Base-by-base conservation (phyloP, 2,888 invertebrate genomes). In the Microctonus aethiopoides region DNA sequence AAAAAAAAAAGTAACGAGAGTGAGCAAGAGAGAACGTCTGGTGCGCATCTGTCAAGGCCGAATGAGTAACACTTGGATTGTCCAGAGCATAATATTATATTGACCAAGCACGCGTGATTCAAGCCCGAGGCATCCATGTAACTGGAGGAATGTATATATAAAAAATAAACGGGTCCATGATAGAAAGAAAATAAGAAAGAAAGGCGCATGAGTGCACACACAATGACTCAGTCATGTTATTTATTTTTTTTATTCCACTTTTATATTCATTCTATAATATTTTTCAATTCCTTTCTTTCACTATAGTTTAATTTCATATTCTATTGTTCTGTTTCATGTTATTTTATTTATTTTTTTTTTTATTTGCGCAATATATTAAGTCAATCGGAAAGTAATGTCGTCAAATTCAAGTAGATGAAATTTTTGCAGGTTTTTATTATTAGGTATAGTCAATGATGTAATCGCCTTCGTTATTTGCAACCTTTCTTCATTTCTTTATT, bases 101-200 rank as follows among this genome's bases (percentile, higher is more conserved):
- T 72, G 72, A 69, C 71, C 74, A 76, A 72, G 39, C 20, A 32
- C 36, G 22, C 54, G 68, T 81, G 79, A 81, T 78, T 81, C 81
- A 81, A 77, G 74, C 61, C 46, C 26, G 68, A 74, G 73, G 74
- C 75, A 81, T 81, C 67, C 62, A 62, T 71, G 56, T 77, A 78
- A 80, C 77, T 77, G 81, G 81, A 81, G 79, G 76, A 71, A n/a
- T n/a, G n/a, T n/a, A 24, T 52, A 22, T 11, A 52, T 11, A 61
- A 65, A 56, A 60, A 62, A 26, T 36, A 32, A 57, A 39, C 36
- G 57, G 57, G 52, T 64, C 51, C 26, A 60, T 56, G 56, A 65
- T 62, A 52, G 24, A 39, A 32, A 51, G 52, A 60, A 13, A n/a
- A 32, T 39, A 16, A 65, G 20, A n/a, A n/a, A n/a, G n/a, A n/a